Percentiles rank a stretch among this genome's conserved stretches.
Conservation (phyloP, 2,888 invertebrate genomes). For the Asteroscopus sphinx region DNA sequence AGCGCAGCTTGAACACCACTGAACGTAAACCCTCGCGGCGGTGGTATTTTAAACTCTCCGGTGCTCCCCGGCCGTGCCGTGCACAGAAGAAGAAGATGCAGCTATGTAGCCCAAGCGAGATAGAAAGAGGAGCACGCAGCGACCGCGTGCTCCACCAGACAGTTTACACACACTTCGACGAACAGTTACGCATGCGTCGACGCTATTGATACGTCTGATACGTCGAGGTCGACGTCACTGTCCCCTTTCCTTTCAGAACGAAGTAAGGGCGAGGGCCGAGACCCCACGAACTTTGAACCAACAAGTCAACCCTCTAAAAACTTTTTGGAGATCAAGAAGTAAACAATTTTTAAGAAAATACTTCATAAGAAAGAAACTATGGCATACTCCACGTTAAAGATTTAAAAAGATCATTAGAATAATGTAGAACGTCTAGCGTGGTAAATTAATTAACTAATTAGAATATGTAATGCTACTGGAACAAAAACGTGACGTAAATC, state of each 20-base stretch:
- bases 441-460: slow-evolving; percentile 8
- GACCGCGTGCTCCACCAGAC: slow-evolving; percentile 83
- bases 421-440: slow-evolving; percentile 24
- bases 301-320: slow-evolving; percentile 31
- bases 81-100: slow-evolving; percentile 66
- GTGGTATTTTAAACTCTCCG: slow-evolving; percentile 85
- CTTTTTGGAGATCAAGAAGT: slow-evolving; percentile 13
- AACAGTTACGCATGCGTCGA: slow-evolving; percentile 82
- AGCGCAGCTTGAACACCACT: slow-evolving; percentile 82
- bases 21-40: slow-evolving; percentile 76
- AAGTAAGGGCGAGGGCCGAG: slow-evolving; percentile 65
- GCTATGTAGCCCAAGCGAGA: slow-evolving; percentile 73
- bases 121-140: slow-evolving; percentile 77
- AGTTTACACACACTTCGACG: slow-evolving; percentile 75
- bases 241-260: slow-evolving; percentile 76
- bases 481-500: slow-evolving; percentile 16
- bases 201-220: slow-evolving; percentile 77
- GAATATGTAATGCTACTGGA: slow-evolving; percentile 5
- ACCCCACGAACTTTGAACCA: slow-evolving; percentile 32
- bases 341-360: background rate
- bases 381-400: background rate
- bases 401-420: slow-evolving; percentile 27
- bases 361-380: background rate
- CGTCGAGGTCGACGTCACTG: slow-evolving; percentile 81
- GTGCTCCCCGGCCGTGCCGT: slow-evolving; percentile 75